Evolutionary conservation across 2,113 vertebrate genomes (phyloP).

Genomic region (Aldabrachelys gigantea): DNA sequence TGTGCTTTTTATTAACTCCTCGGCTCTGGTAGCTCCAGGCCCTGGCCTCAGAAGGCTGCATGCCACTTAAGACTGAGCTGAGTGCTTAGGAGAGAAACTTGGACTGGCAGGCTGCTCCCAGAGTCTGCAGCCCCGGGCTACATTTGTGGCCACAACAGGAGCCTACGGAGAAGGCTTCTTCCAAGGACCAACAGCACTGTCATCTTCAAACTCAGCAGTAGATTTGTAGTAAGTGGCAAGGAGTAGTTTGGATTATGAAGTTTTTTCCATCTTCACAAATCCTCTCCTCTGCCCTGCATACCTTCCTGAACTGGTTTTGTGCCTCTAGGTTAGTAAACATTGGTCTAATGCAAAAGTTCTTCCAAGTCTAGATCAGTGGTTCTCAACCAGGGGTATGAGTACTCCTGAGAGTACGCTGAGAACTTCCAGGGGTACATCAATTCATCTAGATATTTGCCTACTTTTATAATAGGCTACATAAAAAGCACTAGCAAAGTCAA

Average conservation of each 20-base stretch:
- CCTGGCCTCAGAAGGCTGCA: not conserved
- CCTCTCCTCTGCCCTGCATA: not conserved
- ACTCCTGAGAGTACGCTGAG: no score
- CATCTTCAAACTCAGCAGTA: not conserved
- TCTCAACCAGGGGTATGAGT: no score
- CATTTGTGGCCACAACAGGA: not conserved
- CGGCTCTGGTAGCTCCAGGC: rapidly evolving
- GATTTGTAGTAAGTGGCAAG: not conserved
- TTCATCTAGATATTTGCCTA: no score
- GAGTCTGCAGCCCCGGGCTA: not conserved
- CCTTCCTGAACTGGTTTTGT: not conserved
- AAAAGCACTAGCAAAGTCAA: no score
- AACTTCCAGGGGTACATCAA: no score
- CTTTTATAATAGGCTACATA: no score
- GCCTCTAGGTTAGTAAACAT: not conserved
- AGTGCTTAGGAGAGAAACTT: rapidly evolving
- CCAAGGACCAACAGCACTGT: not conserved
- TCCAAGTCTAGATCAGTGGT: not conserved
- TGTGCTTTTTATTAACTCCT: not conserved
- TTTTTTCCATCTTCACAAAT: not conserved
- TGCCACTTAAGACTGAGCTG: not conserved
- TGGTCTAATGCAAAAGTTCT: rapidly evolving
- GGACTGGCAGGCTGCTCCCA: not conserved
- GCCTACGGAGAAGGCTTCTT: not conserved
- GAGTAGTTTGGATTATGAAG: not conserved